Percentiles rank a stretch among this genome's conserved stretches.
These are phyloP conservation scores for Planiliza haematocheilus DNA, from an alignment of 2,113 vertebrate genomes.

Conservation along the genomic window DNA sequence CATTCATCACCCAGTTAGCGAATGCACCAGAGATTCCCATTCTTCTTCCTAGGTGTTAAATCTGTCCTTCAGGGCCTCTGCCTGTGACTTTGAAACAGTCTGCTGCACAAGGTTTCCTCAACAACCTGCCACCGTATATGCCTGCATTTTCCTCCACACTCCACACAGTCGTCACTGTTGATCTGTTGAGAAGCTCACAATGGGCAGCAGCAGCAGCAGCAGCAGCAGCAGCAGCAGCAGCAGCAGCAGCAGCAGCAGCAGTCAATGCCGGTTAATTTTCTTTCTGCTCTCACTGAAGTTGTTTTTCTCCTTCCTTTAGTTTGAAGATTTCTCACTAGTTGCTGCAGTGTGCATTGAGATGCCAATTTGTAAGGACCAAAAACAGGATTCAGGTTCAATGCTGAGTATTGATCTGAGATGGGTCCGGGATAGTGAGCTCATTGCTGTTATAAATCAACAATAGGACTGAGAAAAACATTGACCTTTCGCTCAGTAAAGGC, in stretches of 20 bases:
- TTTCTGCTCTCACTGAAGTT: slow-evolving; percentile 8
- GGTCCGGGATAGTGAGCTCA: slow-evolving; percentile 24
- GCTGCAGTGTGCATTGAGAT: slow-evolving; percentile 34
- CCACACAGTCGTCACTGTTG: slow-evolving; percentile 17
- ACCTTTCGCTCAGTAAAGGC: slow-evolving; percentile 35
- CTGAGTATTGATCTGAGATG: slow-evolving; percentile 37
- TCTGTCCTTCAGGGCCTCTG: slow-evolving; percentile 83
- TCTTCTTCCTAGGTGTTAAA: slow-evolving; percentile 78
- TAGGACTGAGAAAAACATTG: neutral
- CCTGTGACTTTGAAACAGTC: slow-evolving; percentile 79
- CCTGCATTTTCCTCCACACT: slow-evolving; percentile 4
- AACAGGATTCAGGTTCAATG: slow-evolving; percentile 41
- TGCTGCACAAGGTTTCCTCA: slow-evolving; percentile 65
- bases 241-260: no score
- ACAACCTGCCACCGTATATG: slow-evolving; percentile 42
- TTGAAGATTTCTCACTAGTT: slow-evolving; percentile 15
- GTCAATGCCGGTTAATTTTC: neutral
- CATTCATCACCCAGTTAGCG: slow-evolving; percentile 82
- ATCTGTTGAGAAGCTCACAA: slow-evolving; percentile 27
- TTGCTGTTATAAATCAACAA: slow-evolving; percentile 57
- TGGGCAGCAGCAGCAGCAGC: slow-evolving; percentile 1
- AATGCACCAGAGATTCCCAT: slow-evolving; percentile 78
- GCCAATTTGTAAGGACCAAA: slow-evolving; percentile 49
- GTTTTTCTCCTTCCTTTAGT: neutral
- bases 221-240: no score